Evolutionary conservation across 2,113 vertebrate species (phyloP).

Genomic region (Sciurus niger): DNA sequence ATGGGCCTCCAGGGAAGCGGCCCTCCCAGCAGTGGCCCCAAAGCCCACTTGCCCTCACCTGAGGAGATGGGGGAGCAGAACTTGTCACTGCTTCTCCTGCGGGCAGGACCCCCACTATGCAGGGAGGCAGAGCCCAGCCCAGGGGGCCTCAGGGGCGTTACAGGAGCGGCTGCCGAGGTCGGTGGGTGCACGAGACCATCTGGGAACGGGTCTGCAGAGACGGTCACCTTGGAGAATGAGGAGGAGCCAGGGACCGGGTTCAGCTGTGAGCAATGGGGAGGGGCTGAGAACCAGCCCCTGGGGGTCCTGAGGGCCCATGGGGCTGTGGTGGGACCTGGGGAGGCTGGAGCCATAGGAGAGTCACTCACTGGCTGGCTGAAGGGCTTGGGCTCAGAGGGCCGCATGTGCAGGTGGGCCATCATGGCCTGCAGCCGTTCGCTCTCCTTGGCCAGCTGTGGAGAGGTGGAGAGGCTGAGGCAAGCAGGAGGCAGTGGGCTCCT

Average conservation of each 20-base stretch:
- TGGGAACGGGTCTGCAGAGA: conserved; percentile 93
- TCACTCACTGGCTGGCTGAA: conserved; percentile 97
- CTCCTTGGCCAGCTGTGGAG: conserved; percentile 96
- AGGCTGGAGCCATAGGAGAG: background rate
- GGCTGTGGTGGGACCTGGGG: background rate
- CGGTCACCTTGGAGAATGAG: conserved; percentile 94
- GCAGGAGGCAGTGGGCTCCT: background rate
- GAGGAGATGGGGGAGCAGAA: conserved; percentile 99
- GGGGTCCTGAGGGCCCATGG: background rate
- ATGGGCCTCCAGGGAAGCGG: too few species aligned
- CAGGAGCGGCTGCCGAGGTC: conserved; percentile 96
- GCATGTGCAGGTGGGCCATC: conserved; percentile 99
- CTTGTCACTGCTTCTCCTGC: conserved; percentile 98
- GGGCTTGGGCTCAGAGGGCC: conserved; percentile 99
- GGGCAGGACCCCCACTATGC: conserved; percentile 94
- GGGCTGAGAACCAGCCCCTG: conserved; percentile 22
- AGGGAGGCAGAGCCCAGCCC: conserved; percentile 98
- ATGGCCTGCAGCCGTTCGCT: conserved; percentile 99
- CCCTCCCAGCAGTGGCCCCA: background rate
- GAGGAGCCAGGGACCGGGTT: conserved; percentile 94
- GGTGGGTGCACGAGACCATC: conserved; percentile 98
- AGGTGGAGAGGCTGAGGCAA: background rate
- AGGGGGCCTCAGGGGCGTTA: conserved; percentile 97
- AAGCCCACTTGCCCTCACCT: conserved; percentile 88
- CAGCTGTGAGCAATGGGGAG: conserved; percentile 87